These are phyloP conservation scores for Drosophila asahinai DNA, from an alignment of 1,140 invertebrate genomes.

Conservation along the genomic window DNA sequence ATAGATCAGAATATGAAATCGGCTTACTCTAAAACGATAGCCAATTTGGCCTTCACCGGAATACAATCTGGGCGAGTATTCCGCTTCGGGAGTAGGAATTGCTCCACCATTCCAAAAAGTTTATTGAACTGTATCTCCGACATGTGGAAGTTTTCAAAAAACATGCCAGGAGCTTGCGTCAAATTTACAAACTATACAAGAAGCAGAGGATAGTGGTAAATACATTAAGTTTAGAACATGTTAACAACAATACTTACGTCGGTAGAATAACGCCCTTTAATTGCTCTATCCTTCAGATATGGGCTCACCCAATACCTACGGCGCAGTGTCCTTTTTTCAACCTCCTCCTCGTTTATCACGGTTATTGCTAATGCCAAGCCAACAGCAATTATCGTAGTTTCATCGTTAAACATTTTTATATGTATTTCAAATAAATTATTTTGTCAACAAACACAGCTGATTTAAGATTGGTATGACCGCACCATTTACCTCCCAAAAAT, in stretches of 20 bases:
- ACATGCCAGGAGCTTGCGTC: not conserved
- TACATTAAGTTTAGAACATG: not conserved
- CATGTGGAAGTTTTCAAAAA: too few relatives aligned
- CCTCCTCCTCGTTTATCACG: too few relatives aligned
- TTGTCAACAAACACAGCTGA: too few relatives aligned
- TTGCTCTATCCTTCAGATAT: not conserved
- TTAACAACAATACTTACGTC: conserved; percentile 2
- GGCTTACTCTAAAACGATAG: conserved; percentile 1
- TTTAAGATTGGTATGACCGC: too few relatives aligned
- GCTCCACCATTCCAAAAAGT: not conserved
- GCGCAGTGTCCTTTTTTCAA: not conserved
- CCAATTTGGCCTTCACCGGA: conserved; percentile 12
- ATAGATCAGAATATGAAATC: not conserved
- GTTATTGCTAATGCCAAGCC: too few relatives aligned
- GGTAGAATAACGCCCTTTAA: not conserved
- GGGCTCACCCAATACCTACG: not conserved
- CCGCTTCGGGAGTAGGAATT: conserved; percentile 5
- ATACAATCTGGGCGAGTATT: not conserved
- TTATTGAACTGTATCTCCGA: too few relatives aligned
- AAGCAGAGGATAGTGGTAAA: not conserved
- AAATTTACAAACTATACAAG: conserved; percentile 5
- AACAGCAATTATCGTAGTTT: too few relatives aligned
- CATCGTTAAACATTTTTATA: too few relatives aligned
- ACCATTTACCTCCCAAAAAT: too few relatives aligned
- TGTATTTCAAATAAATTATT: too few relatives aligned